These are phyloP conservation scores for Lepidonotus clava DNA, from an alignment of 2,888 invertebrate genomes.

Conservation along the genomic window DNA sequence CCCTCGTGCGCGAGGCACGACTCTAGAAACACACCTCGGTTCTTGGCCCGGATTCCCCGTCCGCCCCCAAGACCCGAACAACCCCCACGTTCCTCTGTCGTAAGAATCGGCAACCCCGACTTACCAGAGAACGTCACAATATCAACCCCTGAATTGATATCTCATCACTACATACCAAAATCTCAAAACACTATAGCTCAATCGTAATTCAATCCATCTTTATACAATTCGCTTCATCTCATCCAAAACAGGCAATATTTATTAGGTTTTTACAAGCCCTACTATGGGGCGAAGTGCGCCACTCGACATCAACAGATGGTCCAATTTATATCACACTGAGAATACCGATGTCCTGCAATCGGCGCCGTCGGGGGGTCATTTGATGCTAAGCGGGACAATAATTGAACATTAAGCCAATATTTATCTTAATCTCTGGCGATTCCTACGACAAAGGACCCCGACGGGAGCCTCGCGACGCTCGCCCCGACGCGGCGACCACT, in stretches of 20 bases:
- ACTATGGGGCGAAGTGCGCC: background rate
- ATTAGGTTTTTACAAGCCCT: background rate
- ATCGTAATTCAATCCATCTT: too few species aligned
- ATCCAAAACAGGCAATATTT: background rate
- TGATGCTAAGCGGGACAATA: constrained; percentile 23
- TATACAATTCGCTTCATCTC: too few species aligned
- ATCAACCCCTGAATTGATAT: too few species aligned
- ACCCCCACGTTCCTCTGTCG: too few species aligned
- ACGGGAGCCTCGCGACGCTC: background rate
- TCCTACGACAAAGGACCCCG: background rate
- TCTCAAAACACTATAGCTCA: too few species aligned
- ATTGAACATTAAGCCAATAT: constrained; percentile 47
- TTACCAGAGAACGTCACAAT: too few species aligned
- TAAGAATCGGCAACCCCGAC: too few species aligned
- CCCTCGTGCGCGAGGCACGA: too few species aligned
- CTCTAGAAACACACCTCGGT: too few species aligned
- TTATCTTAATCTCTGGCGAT: constrained; percentile 22
- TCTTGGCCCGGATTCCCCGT: too few species aligned
- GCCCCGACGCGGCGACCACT: constrained; percentile 11
- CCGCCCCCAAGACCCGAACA: too few species aligned
- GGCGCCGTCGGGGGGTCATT: background rate
- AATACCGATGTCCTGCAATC: constrained; percentile 10
- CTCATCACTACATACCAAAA: too few species aligned
- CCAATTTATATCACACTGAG: constrained; percentile 35
- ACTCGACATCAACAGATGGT: constrained; percentile 25